Evolutionary conservation across 2,797 vertebrate genomes (phyloP).

Genomic region (Poeciliopsis paucimaculata): DNA sequence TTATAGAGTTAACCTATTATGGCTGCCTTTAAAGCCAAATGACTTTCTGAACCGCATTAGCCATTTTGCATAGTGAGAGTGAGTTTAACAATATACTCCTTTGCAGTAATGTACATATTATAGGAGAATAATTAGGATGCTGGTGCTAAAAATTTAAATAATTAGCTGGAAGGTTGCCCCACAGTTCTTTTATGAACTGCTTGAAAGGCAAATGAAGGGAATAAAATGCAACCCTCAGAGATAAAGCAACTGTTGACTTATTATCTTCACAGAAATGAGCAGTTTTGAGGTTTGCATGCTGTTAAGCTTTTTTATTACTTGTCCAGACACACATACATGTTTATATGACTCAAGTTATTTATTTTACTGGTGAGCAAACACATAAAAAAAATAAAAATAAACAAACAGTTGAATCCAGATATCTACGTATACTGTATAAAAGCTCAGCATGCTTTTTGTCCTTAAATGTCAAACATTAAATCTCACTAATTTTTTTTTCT

Average conservation of each 20-base stretch:
- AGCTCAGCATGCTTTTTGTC: neutral
- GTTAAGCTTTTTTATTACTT: neutral
- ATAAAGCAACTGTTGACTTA: neutral
- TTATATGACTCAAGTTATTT: neutral
- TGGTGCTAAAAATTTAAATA: conserved; percentile 16
- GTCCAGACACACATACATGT: neutral
- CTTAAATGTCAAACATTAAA: neutral
- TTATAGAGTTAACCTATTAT: neutral
- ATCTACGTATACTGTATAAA: neutral
- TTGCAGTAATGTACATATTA: neutral
- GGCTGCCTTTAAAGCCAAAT: neutral
- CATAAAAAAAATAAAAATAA: neutral
- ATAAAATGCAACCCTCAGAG: conserved; percentile 13
- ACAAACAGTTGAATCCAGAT: neutral
- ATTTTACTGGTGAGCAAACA: neutral
- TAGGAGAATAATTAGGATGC: neutral
- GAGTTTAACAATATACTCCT: neutral
- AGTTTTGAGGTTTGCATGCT: neutral
- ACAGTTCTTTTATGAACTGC: conserved; percentile 31
- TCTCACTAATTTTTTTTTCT: neutral
- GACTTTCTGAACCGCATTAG: neutral
- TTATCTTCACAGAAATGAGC: conserved; percentile 11
- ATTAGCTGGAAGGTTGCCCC: conserved; percentile 56
- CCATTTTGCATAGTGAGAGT: neutral
- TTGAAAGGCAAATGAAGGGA: conserved; percentile 8